Evolutionary conservation across 53 echinoderm and acorn worm genomes (phyloP), one percentile per base, ranked within the genome.

Genomic region (Holothuria scabra): DNA sequence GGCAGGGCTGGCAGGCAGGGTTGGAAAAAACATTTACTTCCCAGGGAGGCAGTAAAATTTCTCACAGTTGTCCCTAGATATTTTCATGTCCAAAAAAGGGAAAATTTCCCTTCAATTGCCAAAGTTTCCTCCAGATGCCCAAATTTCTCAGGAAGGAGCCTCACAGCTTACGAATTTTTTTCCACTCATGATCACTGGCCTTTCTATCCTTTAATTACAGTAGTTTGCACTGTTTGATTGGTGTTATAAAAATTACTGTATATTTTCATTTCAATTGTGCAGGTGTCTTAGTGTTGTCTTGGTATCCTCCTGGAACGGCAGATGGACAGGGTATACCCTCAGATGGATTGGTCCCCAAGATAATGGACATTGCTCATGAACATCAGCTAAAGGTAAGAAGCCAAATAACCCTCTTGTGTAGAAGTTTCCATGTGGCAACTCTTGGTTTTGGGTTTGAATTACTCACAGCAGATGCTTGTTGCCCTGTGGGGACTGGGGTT

Each of bases 241-340:
- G 7, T 8, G 19, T 70, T 13, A 12, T 31, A 9, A 7, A 71
- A 11, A 38, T 11, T 5, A 4, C 16, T 5, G 37, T 21, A 72
- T 29, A 10, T 10, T 1, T 34, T 21, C 32, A 1, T 1, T 2
- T 33, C 33, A 80, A 8, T 41, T 80, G 13, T 88, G 22, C 38
- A 95, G 95, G 95, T 82, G 95, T 95, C 46, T 8, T 95, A 30
- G 91, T 89, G 79, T 66, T 86, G 31, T 95, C 95, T n/a, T 95
- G 96, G 96, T 96, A 96, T 66, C 96, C 96, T n/a, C 87, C 93
- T 2, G 63, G 72, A 21, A 89, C 85, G 75, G 68, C 93, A 24
- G 96, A 96, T 46, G 65, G 79, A 24, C 85, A 84, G 16, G 96
- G 96, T 59, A 64, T 78, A 55, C 93, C 93, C 4, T 90, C 87